A percentile compares a stretch with the other conserved stretches of the same genome.
Conservation (phyloP, 2,888 invertebrate genomes). For the Mimas tiliae region DNA sequence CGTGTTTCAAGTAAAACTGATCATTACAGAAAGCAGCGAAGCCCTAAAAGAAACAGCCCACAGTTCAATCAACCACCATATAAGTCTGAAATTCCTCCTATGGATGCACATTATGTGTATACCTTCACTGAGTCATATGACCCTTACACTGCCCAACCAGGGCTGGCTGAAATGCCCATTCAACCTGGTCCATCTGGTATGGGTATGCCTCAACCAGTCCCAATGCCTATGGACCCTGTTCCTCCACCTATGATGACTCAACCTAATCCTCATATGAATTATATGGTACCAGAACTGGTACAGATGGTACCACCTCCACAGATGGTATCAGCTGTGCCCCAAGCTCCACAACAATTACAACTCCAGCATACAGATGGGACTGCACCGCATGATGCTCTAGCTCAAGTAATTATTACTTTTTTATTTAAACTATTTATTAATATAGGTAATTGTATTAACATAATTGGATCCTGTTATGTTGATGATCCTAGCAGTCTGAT, state of each 20-base stretch:
- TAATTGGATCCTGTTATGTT: no score
- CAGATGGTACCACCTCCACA: constrained; percentile 35
- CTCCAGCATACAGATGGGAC: constrained; percentile 37
- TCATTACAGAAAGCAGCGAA: not conserved
- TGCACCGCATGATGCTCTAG: constrained; percentile 70
- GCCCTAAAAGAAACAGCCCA: not conserved
- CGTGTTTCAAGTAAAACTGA: not conserved
- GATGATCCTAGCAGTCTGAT: no score
- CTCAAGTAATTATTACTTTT: constrained; percentile 64
- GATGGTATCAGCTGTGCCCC: constrained; percentile 34
- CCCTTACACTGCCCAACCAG: not conserved
- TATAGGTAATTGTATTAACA: no score
- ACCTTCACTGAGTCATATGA: not conserved
- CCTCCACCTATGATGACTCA: constrained; percentile 15
- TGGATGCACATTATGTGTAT: not conserved
- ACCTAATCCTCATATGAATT: constrained; percentile 24
- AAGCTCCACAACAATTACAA: not conserved
- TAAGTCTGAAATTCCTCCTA: not conserved
- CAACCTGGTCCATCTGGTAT: constrained; percentile 27
- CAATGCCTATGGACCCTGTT: constrained; percentile 28
- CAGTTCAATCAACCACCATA: constrained; percentile 5
- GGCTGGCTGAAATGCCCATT: not conserved
- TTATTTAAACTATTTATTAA: constrained; percentile 13
- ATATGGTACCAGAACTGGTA: constrained; percentile 32
- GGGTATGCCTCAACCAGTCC: constrained; percentile 25